These are phyloP conservation scores for Battus philenor DNA, from an alignment of 1,140 invertebrate species.

Conservation along the genomic window DNA sequence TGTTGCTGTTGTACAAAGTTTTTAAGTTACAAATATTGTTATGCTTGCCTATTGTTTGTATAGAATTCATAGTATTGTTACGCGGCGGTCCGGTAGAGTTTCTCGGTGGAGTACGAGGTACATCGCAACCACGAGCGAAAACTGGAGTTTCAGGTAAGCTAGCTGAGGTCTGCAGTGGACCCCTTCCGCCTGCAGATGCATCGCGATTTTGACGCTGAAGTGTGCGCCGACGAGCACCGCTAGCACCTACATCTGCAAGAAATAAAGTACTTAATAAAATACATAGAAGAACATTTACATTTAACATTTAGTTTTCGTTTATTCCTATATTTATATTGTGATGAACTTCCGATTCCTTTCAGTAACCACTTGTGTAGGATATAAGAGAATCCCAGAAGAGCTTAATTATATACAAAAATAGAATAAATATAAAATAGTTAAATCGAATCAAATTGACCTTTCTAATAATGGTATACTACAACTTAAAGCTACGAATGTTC, in stretches of 20 bases:
- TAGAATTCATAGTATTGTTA: slow-evolving; percentile 78
- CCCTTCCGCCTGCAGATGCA: slow-evolving; percentile 35
- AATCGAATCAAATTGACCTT: too few species aligned
- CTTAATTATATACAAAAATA: too few species aligned
- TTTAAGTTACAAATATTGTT: not conserved
- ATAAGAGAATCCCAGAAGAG: too few species aligned
- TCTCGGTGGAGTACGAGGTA: slow-evolving; percentile 83
- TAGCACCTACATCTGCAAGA: slow-evolving; percentile 68
- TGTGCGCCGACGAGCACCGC: slow-evolving; percentile 70
- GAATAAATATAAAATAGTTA: too few species aligned
- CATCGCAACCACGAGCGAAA: slow-evolving; percentile 87
- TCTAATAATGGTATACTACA: too few species aligned
- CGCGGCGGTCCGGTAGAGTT: slow-evolving; percentile 79
- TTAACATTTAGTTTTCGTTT: too few species aligned
- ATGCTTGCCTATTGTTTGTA: slow-evolving; percentile 72
- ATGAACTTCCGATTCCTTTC: too few species aligned
- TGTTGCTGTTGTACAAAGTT: not conserved
- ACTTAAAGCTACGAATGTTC: too few species aligned
- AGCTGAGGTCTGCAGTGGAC: slow-evolving; percentile 86
- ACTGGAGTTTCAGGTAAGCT: slow-evolving; percentile 89
- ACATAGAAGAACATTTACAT: too few species aligned
- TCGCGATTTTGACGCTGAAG: slow-evolving; percentile 72
- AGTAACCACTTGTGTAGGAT: too few species aligned
- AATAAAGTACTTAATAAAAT: too few species aligned
- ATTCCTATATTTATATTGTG: too few species aligned